Evolutionary conservation across 2,113 vertebrate genomes (phyloP).

Genomic region (Tympanuchus pallidicinctus): DNA sequence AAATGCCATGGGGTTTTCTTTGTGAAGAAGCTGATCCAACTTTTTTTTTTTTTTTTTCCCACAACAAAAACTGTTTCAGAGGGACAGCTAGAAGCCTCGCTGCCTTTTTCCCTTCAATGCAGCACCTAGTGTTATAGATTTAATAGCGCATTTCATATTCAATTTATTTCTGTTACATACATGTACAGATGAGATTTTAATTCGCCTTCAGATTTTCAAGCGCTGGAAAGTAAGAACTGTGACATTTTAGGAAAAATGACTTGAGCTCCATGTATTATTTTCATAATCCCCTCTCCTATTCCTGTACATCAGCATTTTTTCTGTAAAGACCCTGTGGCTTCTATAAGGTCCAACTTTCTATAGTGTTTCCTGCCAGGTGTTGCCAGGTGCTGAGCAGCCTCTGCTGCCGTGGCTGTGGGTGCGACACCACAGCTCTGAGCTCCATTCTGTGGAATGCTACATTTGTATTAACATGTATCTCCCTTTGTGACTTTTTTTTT

Average conservation of each 20-base stretch:
- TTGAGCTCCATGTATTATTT: background rate
- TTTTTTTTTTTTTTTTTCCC: background rate
- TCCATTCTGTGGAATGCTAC: slow-evolving; percentile 75
- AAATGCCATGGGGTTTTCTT: background rate
- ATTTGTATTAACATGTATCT: slow-evolving; percentile 80
- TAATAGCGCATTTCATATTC: background rate
- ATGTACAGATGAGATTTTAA: background rate
- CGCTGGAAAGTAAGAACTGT: background rate
- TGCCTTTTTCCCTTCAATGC: background rate
- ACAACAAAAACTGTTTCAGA: background rate
- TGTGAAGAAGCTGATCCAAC: background rate
- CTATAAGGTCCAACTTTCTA: background rate
- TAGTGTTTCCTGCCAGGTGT: background rate
- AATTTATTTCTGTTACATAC: background rate
- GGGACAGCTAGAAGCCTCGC: background rate
- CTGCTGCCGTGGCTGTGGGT: background rate
- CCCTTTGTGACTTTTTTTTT: slow-evolving; percentile 68
- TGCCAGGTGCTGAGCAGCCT: slow-evolving; percentile 46
- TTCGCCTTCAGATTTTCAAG: background rate
- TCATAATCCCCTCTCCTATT: background rate
- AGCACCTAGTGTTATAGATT: background rate
- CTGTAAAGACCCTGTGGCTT: background rate
- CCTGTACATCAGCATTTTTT: slow-evolving; percentile 2
- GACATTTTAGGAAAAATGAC: background rate
- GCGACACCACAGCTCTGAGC: slow-evolving; percentile 35